Evolutionary conservation across 1,140 invertebrate species (phyloP), one percentile per base, ranked within the genome.

Genomic region (Lucilia cuprina): DNA sequence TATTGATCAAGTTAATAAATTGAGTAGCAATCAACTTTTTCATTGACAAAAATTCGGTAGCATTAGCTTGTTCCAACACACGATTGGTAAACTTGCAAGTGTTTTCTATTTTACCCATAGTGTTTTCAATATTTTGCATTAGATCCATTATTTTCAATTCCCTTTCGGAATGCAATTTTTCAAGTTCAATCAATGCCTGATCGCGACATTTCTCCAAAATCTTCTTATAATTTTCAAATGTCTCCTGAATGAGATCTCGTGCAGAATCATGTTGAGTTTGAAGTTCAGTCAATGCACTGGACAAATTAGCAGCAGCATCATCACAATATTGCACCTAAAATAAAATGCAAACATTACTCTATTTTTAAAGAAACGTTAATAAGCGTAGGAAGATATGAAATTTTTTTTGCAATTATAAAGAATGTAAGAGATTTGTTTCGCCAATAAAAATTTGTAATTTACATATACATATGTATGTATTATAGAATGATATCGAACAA

Each of bases 131-230:
- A 85, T 93, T 93, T 91, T 97, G 95, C 88, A 96, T 95, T 50
- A 95, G 92, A 87, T 97, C 96, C 96, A 97, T 97, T 25, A 97
- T 94, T 90, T 95, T 95, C 5, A 98, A 92, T 91, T 98, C 97
- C 86, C 96, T 94, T 87, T 96, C 94, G 41, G 95, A 96, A 89
- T 98, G 97, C 78, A 97, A 91, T 86, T 94, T 93, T 86, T 96
- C 95, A 19, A 98, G 92, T 88, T 97, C 95, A 84, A 94, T 93
- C 3, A 98, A 90, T 21, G 95, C 92, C 75, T 94, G 94, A 87
- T 98, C 96, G 84, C 94, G 94, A 86, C 94, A 94, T 86, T 95
- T 94, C 86, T 98, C 96, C 75, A 98, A 91, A 82, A 96, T 92
- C 47, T 95, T 95, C 91, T 96, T 96, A 87, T 96, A 98, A 89